A percentile compares a stretch with the other conserved stretches of the same genome.
Evolutionary conservation across 2,797 vertebrate species (phyloP).

Genomic region (Fratercula arctica): DNA sequence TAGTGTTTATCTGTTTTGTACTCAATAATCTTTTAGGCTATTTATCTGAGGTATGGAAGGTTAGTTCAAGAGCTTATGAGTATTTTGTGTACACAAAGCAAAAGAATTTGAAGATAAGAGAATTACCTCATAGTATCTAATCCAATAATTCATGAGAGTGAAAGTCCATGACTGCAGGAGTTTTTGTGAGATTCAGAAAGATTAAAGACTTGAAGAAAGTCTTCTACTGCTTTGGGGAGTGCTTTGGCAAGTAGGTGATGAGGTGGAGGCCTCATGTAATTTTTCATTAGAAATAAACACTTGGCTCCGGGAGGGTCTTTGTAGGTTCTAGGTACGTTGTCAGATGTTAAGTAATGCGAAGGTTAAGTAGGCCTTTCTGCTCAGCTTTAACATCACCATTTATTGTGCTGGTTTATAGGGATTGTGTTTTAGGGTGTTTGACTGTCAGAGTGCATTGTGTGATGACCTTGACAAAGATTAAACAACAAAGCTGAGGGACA

Average conservation of each 20-base stretch:
- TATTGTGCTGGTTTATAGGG: not conserved
- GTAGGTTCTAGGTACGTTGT: not conserved
- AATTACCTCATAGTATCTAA: not conserved
- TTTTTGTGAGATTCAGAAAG: not conserved
- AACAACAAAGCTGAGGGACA: not conserved
- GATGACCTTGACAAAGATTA: not conserved
- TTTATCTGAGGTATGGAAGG: not conserved
- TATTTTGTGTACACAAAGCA: conserved; percentile 5
- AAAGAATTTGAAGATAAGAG: not conserved
- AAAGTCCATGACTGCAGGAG: not conserved
- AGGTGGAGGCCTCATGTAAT: not conserved
- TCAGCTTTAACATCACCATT: not conserved
- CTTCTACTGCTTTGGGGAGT: not conserved
- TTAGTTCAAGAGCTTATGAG: not conserved
- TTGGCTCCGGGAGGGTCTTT: not conserved
- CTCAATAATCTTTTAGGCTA: not conserved
- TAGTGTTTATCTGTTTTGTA: not conserved
- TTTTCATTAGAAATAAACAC: not conserved
- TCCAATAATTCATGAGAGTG: not conserved
- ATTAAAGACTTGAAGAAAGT: not conserved
- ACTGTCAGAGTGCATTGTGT: not conserved
- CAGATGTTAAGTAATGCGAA: not conserved
- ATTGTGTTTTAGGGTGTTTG: not conserved
- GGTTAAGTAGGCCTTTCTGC: not conserved
- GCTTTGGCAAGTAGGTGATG: not conserved